Percentiles rank a stretch among this genome's conserved stretches.
Conservation (phyloP, 2,888 invertebrate species). For the Helleia helle region DNA sequence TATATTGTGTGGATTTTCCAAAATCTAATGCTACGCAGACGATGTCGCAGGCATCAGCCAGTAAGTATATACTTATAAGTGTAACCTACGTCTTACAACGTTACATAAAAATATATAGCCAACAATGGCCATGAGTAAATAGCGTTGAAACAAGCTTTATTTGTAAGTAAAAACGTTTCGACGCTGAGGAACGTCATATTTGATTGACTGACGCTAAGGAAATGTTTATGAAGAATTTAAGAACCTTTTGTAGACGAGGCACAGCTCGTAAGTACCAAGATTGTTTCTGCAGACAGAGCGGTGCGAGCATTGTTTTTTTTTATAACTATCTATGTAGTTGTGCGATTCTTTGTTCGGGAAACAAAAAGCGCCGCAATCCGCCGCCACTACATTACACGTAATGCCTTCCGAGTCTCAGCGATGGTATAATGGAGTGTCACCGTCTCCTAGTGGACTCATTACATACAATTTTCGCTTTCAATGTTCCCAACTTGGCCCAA, state of each 20-base stretch:
- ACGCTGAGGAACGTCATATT: neutral
- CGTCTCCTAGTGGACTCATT: constrained; percentile 20
- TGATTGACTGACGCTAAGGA: constrained; percentile 7
- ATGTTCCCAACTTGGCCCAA: constrained; percentile 6
- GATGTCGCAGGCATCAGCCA: no score
- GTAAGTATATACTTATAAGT: no score
- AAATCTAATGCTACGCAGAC: no score
- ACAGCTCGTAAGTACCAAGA: constrained; percentile 24
- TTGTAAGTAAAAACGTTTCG: neutral
- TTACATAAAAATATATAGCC: no score
- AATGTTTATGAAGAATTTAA: constrained; percentile 11
- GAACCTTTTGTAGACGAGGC: constrained; percentile 4
- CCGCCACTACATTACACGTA: constrained; percentile 50
- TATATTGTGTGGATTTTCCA: no score
- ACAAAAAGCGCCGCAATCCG: constrained; percentile 43
- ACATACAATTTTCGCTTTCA: constrained; percentile 9
- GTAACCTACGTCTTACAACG: no score
- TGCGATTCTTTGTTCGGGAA: constrained; percentile 39
- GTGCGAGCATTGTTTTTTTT: constrained; percentile 31
- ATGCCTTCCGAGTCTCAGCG: constrained; percentile 43
- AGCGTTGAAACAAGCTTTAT: neutral
- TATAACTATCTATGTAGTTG: constrained; percentile 37
- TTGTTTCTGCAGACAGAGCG: constrained; percentile 26
- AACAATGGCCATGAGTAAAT: constrained; percentile 4
- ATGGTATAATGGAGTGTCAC: constrained; percentile 44